Evolutionary conservation across 1,140 invertebrate species (phyloP), one percentile per base, ranked within the genome.

Genomic region (Laodelphax striatellus): DNA sequence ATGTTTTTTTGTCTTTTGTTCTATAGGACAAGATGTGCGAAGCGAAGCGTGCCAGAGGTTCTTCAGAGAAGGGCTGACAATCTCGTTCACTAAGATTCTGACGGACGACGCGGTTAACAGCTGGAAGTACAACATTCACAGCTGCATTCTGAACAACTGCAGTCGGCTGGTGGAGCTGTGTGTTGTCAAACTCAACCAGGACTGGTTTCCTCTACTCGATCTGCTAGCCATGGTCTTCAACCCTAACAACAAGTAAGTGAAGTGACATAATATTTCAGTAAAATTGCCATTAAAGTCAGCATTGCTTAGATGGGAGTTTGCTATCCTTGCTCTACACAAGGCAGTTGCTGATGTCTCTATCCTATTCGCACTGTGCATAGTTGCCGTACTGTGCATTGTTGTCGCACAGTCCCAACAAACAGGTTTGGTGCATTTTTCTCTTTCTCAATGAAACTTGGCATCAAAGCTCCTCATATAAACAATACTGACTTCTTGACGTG

Each of bases 51-150:
- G 94, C 74, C 92, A 97, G 71, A 80, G 92, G 67, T 97, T 97
- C 80, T 96, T 94, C 77, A 84, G 90, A 67, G 94, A 97, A 74
- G 93, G 92, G 17, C 78, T 98, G 52, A 94, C 91, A 62, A 86
- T 94, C 64, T 97, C 94, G 52, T 98, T 98, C 76, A 94, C 90
- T 16, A 97, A 97, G 78, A 95, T 98, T 71, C 80, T 97, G 67
- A 97, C 94, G n/a, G 94, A 98, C 77, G 94, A 98, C 73, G 94
- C 94, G 52, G 94, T 98, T 34, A 93, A 88, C 69, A 94, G 92
- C 69, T 98, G 95, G 95, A 97, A 97, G 76, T 83, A 86, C 70
- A 96, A 97, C 73, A 97, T 97, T 69, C 94, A 97, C 75, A 87
- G 87, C 73, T 96, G 90, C 76, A 97, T 98, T 66, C 83, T 93